Base-by-base conservation (phyloP, 2,113 vertebrate genomes). In the Cyphomyrus discorhynchus region DNA sequence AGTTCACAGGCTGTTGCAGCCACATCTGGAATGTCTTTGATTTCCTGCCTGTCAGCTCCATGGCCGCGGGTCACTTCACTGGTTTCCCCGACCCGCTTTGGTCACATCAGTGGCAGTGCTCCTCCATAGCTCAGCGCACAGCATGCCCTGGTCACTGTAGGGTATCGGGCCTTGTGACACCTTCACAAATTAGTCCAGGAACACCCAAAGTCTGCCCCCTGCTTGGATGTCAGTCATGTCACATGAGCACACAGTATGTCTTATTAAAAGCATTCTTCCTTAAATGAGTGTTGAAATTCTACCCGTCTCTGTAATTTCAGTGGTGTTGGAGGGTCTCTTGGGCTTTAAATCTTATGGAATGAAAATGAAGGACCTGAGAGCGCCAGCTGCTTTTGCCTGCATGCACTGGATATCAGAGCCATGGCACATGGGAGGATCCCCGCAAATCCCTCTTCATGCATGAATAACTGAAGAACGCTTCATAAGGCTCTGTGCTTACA, bases 381-480 rank as follows among this genome's bases (percentile, higher is more conserved):
- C 5, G 5, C 4, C 35, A 39, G 35, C 74, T 42, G 74, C 35
- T 39, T 42, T 80, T 42, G 74, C 35, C 74, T 19, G 15, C 74
- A 19, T 39, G 35, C 35, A 8, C 15, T 80, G 31, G 74, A 42
- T 39, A 2, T 80, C 45, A 56, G 56, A 19, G 27, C 52, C 13
- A 11, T n/a, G 45, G 45, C 83, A 86, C 83, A 46, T 24, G 7
- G 27, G 27, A 56, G 39, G 45, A 85, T 87, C 50, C 49, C 62
- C 6, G n/a, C 70, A 80, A 77, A 74, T 45, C 87, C 66, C 88
- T 19, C 62, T 35, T 31, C 70, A 19, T 8, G 27, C 62, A 74
- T 89, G 88, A 77, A 89, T 77, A 89, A 88, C 70, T 88, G 56
- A 88, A 74, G 11, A 74, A 21, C 62, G n/a, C 39, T 70, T 88